A percentile compares a stretch with the other conserved stretches of the same genome.
These are phyloP conservation scores for Sebastes minor DNA, from an alignment of 2,797 vertebrate genomes.

Conservation along the genomic window DNA sequence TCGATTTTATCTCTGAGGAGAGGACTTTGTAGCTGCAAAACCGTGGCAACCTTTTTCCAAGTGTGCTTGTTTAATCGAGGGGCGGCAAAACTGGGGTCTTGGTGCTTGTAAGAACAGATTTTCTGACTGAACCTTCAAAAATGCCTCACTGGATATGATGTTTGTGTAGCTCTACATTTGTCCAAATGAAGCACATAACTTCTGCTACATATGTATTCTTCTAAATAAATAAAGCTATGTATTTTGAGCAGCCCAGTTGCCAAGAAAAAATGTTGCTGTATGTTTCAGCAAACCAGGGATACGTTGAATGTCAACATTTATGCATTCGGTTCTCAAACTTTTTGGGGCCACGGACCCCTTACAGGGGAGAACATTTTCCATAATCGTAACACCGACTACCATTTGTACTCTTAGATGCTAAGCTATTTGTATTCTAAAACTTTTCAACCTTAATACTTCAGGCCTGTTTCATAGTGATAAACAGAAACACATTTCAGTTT, in stretches of 20 bases:
- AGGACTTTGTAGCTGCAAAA: slow-evolving; percentile 79
- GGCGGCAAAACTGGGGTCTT: slow-evolving; percentile 85
- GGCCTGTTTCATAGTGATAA: too few relatives aligned
- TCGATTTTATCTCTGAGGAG: slow-evolving; percentile 90
- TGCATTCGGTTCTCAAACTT: too few relatives aligned
- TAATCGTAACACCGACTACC: too few relatives aligned
- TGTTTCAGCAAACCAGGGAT: too few relatives aligned
- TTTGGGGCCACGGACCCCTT: too few relatives aligned
- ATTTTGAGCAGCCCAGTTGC: background rate
- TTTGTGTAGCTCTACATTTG: slow-evolving; percentile 53
- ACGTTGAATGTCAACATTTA: too few relatives aligned
- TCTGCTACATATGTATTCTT: background rate
- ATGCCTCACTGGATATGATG: slow-evolving; percentile 52
- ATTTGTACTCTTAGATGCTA: too few relatives aligned
- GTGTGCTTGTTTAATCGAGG: slow-evolving; percentile 66
- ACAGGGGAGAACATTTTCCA: too few relatives aligned
- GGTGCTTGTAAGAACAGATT: slow-evolving; percentile 90
- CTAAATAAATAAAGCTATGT: background rate
- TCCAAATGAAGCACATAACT: slow-evolving; percentile 51
- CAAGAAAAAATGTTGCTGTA: too few relatives aligned
- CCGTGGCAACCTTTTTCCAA: slow-evolving; percentile 8
- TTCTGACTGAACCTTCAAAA: slow-evolving; percentile 93
- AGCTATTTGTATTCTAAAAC: too few relatives aligned
- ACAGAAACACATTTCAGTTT: too few relatives aligned
- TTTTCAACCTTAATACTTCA: too few relatives aligned